A percentile compares a stretch with the other conserved stretches of the same genome.
These are phyloP conservation scores for Ferdinandea cuprea DNA, from an alignment of 2,888 invertebrate species.

Conservation along the genomic window DNA sequence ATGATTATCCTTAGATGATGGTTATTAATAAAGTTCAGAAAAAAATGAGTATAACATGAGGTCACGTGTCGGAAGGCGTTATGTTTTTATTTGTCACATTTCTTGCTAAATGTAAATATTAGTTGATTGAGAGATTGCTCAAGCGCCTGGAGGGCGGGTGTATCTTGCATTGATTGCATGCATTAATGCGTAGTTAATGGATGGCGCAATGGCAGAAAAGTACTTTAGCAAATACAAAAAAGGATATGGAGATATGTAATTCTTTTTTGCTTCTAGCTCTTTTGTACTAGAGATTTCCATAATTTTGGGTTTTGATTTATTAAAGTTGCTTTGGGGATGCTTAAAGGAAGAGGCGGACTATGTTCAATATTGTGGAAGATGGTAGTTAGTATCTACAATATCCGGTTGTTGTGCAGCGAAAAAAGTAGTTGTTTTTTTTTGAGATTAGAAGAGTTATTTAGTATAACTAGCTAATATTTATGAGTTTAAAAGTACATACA, in stretches of 20 bases:
- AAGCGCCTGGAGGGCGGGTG: conserved; percentile 30
- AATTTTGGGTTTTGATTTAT: conserved; percentile 49
- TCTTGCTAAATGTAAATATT: conserved; percentile 72
- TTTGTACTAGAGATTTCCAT: conserved; percentile 56
- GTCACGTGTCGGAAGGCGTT: conserved; percentile 75
- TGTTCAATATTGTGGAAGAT: background rate
- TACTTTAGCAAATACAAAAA: conserved; percentile 56
- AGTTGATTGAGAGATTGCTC: conserved; percentile 70
- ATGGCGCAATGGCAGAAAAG: conserved; percentile 60
- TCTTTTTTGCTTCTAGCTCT: background rate
- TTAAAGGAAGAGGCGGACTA: background rate
- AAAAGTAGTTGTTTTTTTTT: too few relatives aligned
- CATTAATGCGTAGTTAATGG: conserved; percentile 72
- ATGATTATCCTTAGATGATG: conserved; percentile 73
- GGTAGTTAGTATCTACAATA: background rate
- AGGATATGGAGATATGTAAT: background rate
- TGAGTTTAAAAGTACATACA: too few relatives aligned
- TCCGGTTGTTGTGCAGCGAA: too few relatives aligned
- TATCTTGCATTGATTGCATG: conserved; percentile 65
- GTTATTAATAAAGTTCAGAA: conserved; percentile 72
- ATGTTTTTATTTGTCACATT: conserved; percentile 75
- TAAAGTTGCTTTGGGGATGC: conserved; percentile 17
- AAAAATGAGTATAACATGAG: conserved; percentile 56
- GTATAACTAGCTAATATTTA: too few relatives aligned
- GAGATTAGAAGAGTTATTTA: too few relatives aligned